A percentile compares a stretch with the other conserved stretches of the same genome.
Conservation (phyloP, 2,888 invertebrate genomes). For the Ormyrus rosae region DNA sequence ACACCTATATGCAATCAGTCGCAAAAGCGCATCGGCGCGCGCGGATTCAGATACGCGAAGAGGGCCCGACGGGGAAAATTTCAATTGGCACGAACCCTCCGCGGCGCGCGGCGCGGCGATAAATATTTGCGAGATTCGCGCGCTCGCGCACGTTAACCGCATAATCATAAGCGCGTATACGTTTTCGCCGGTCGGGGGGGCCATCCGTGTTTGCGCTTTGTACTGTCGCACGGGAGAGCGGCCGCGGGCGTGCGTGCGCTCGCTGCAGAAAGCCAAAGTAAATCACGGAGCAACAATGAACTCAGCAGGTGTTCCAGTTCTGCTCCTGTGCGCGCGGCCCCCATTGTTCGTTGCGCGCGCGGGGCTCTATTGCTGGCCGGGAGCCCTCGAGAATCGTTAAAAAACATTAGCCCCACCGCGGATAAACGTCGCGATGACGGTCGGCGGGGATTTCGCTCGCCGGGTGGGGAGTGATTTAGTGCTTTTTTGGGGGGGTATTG, state of each 20-base stretch:
- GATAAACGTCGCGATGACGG: too few relatives aligned
- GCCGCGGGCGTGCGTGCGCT: neutral
- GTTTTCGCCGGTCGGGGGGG: conserved; percentile 1
- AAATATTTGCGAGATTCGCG: conserved; percentile 50
- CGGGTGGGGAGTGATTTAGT: too few relatives aligned
- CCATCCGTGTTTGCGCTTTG: conserved; percentile 4
- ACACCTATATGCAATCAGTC: too few relatives aligned
- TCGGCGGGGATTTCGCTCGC: too few relatives aligned
- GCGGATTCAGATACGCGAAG: neutral
- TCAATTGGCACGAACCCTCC: conserved; percentile 33
- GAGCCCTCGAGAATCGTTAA: neutral
- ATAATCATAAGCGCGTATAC: conserved; percentile 44
- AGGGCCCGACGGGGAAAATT: conserved; percentile 6
- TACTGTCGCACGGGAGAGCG: conserved; percentile 1
- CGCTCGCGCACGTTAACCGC: conserved; percentile 45
- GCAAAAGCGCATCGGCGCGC: neutral
- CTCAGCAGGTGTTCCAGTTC: conserved; percentile 56
- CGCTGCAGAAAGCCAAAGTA: conserved; percentile 46
- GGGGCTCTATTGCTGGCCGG: conserved; percentile 26
- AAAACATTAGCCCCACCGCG: neutral
- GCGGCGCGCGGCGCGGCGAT: conserved; percentile 21
- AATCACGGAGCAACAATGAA: conserved; percentile 56
- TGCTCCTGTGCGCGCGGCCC: conserved; percentile 30
- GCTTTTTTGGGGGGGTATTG: too few relatives aligned
- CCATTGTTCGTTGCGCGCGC: conserved; percentile 18